Conservation (phyloP, 2,888 invertebrate species). For the Drosophila demipolita region DNA sequence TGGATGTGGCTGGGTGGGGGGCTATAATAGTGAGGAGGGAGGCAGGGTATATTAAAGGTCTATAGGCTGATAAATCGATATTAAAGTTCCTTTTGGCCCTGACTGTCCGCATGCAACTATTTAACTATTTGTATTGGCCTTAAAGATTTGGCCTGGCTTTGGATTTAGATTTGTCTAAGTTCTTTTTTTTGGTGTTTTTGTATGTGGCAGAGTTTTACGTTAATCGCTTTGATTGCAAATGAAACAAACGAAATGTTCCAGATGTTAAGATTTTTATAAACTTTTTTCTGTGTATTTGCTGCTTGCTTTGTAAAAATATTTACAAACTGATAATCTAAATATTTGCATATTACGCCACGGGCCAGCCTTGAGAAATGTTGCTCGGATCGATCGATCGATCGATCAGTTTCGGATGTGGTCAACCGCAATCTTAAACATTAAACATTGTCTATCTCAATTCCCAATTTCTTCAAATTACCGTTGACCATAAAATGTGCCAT, state of each 20-base stretch:
- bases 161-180: constrained; percentile 34
- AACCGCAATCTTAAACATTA: not conserved
- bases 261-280: constrained; percentile 77
- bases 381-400: constrained; percentile 9
- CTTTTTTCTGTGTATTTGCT: constrained; percentile 39
- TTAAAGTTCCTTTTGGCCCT: constrained; percentile 73
- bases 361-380: constrained; percentile 40
- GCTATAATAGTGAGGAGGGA: constrained; percentile 19
- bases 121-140: constrained; percentile 41
- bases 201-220: constrained; percentile 26
- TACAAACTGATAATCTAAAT: constrained; percentile 73
- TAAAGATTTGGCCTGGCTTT: constrained; percentile 60
- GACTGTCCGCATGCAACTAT: constrained; percentile 47
- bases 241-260: constrained; percentile 79
- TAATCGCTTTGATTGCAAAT: constrained; percentile 74
- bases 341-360: constrained; percentile 56
- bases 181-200: constrained; percentile 4
- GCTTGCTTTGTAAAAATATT: constrained; percentile 77
- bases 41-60: not conserved
- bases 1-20: not conserved
- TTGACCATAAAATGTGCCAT: constrained; percentile 27
- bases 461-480: constrained; percentile 26
- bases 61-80: constrained; percentile 68
- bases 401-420: constrained; percentile 15
- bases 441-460: not conserved